Percentiles rank a stretch among this genome's conserved stretches.
phyloP scores from a whole-genome alignment of 2,888 invertebrate species.

The Eupelmus urozonus region DNA sequence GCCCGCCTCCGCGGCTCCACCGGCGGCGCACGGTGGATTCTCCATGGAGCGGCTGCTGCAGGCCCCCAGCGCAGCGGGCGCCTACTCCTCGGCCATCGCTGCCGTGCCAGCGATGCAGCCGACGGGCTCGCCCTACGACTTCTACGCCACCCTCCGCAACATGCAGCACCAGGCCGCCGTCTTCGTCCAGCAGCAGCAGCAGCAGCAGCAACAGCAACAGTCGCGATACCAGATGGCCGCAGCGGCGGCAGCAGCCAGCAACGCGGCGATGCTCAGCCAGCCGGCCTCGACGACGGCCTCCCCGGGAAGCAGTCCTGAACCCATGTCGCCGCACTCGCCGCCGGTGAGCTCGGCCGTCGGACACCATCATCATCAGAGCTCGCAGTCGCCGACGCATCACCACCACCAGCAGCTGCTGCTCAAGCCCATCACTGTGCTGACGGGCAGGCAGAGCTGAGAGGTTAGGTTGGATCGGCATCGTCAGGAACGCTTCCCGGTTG shows the following conservation, averaged over 20 bases:
- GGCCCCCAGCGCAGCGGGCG: slow-evolving; percentile 61
- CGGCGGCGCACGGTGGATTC: slow-evolving; percentile 70
- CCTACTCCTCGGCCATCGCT: slow-evolving; percentile 61
- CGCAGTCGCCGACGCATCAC: neutral
- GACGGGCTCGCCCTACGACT: slow-evolving; percentile 72
- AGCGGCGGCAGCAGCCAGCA: slow-evolving; percentile 61
- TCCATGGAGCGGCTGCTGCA: slow-evolving; percentile 78
- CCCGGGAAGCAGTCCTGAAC: slow-evolving; percentile 78
- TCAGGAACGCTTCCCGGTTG: neutral
- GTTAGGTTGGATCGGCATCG: neutral
- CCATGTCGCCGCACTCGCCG: slow-evolving; percentile 77
- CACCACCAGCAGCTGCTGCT: slow-evolving; percentile 75
- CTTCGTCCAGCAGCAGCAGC: slow-evolving; percentile 65
- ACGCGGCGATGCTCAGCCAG: slow-evolving; percentile 63
- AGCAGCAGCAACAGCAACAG: slow-evolving; percentile 65
- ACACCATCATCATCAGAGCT: neutral
- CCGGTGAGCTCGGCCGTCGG: slow-evolving; percentile 61
- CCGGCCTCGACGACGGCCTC: slow-evolving; percentile 72
- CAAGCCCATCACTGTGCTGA: slow-evolving; percentile 75
- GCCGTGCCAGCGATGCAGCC: slow-evolving; percentile 57
- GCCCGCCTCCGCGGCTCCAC: slow-evolving; percentile 63
- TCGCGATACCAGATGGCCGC: slow-evolving; percentile 71
- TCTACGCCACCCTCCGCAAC: slow-evolving; percentile 78
- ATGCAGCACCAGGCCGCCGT: slow-evolving; percentile 72
- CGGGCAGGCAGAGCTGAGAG: slow-evolving; percentile 73